Conservation (phyloP, 2,797 vertebrate genomes). For the Catamblyrhynchus diadema region DNA sequence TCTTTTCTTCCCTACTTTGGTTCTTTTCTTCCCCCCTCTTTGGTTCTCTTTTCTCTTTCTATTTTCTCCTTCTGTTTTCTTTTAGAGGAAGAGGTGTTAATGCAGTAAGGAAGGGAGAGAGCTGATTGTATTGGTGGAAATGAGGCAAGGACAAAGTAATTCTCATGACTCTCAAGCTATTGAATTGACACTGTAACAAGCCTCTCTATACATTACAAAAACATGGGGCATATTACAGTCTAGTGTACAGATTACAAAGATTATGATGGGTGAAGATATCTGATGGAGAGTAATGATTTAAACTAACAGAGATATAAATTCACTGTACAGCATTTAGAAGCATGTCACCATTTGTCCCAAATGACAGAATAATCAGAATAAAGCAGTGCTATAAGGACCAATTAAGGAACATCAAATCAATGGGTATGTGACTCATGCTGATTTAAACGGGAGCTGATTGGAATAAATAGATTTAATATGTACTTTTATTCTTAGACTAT, state of each 20-base stretch:
- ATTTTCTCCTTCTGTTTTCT: not conserved
- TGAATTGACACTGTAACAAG: not conserved
- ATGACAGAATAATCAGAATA: conserved; percentile 73
- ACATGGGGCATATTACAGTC: not conserved
- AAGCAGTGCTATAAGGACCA: conserved; percentile 68
- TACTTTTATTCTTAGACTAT: conserved; percentile 74
- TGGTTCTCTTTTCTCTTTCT: not conserved
- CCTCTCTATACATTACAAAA: not conserved
- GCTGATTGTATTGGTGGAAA: not conserved
- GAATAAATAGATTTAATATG: conserved; percentile 77
- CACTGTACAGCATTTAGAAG: conserved; percentile 61
- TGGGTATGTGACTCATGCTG: conserved; percentile 61
- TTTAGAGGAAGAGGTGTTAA: not conserved
- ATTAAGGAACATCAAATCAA: conserved; percentile 77
- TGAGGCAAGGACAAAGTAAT: not conserved
- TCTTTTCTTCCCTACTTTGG: not conserved
- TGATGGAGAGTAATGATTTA: conserved; percentile 9
- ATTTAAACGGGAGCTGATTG: conserved; percentile 75
- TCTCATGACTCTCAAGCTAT: not conserved
- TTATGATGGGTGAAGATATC: not conserved
- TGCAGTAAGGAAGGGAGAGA: not conserved
- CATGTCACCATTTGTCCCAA: conserved; percentile 59
- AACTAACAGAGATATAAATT: conserved; percentile 50
- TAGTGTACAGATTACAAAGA: not conserved
- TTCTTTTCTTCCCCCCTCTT: not conserved